phyloP scores from a whole-genome alignment of 2,797 vertebrate genomes.

The Acropternis orthonyx region DNA sequence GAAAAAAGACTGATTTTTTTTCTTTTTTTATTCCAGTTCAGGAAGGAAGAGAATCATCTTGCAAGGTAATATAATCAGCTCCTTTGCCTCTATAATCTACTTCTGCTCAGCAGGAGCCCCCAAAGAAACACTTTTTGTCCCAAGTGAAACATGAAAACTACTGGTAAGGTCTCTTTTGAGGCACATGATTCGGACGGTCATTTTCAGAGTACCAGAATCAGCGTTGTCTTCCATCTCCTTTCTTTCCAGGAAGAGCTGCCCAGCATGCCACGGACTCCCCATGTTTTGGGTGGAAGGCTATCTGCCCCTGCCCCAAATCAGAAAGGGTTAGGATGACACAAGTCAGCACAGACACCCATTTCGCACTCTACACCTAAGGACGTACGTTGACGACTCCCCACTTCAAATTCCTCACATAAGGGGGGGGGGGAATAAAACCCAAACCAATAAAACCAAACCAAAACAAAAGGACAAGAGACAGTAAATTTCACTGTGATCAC shows the following conservation, averaged over 20 bases:
- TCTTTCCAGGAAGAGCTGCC: slow-evolving; percentile 15
- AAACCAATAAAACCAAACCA: neutral
- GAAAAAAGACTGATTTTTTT: slow-evolving; percentile 58
- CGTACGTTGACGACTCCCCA: slow-evolving; percentile 43
- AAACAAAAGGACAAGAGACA: slow-evolving; percentile 75
- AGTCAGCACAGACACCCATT: slow-evolving; percentile 72
- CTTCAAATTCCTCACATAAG: slow-evolving; percentile 75
- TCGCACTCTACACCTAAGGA: slow-evolving; percentile 66
- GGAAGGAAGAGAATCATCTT: slow-evolving; percentile 64
- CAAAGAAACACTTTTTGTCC: slow-evolving; percentile 42
- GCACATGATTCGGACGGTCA: slow-evolving; percentile 50
- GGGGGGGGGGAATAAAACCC: neutral
- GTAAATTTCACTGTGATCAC: slow-evolving; percentile 84
- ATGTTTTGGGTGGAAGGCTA: slow-evolving; percentile 27
- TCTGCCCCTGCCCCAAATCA: slow-evolving; percentile 60
- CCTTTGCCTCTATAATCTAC: slow-evolving; percentile 52
- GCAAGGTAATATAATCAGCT: slow-evolving; percentile 63
- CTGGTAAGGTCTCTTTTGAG: slow-evolving; percentile 69
- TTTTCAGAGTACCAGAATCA: neutral
- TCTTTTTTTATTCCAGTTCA: slow-evolving; percentile 66
- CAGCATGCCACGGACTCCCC: accelerated
- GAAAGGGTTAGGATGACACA: slow-evolving; percentile 68
- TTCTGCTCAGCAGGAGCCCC: slow-evolving; percentile 48
- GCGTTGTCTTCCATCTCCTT: slow-evolving; percentile 1
- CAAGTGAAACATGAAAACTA: slow-evolving; percentile 58